Percentiles rank a stretch among this genome's conserved stretches.
Evolutionary conservation across 2,113 vertebrate species (phyloP).

Genomic region (Halcyon senegalensis): DNA sequence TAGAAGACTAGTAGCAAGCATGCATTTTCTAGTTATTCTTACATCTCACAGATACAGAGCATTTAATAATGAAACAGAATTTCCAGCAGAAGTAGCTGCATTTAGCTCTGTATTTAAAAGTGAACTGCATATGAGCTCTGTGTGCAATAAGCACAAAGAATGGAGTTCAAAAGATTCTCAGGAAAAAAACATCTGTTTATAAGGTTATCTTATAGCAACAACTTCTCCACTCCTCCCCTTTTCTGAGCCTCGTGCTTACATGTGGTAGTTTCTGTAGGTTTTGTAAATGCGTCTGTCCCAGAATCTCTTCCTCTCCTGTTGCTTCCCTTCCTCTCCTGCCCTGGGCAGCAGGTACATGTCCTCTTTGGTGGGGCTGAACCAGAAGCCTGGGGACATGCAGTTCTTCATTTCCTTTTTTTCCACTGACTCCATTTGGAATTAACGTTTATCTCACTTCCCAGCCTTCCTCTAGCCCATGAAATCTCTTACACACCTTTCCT

Average conservation of each 20-base stretch:
- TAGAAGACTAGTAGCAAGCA: not conserved
- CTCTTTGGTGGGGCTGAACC: not conserved
- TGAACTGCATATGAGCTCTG: not conserved
- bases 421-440: not conserved
- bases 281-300: not conserved
- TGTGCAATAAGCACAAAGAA: not conserved
- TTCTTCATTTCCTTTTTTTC: not conserved
- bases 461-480: not conserved
- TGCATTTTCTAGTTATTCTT: not conserved
- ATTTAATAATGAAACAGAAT: not conserved
- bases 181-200: not conserved
- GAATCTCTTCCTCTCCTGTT: not conserved
- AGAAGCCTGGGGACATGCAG: rapidly evolving
- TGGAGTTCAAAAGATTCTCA: not conserved
- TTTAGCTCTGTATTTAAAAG: not conserved
- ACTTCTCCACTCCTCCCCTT: not conserved
- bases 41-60: not conserved
- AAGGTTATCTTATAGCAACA: not conserved
- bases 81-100: not conserved
- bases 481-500: not conserved
- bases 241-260: not conserved
- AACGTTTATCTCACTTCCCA: not conserved
- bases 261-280: not conserved
- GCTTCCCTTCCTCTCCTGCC: not conserved
- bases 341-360: not conserved